Percentiles rank a stretch among this genome's conserved stretches.
These are phyloP conservation scores for Lophura nycthemera DNA, from an alignment of 2,113 vertebrate genomes.

Conservation along the genomic window DNA sequence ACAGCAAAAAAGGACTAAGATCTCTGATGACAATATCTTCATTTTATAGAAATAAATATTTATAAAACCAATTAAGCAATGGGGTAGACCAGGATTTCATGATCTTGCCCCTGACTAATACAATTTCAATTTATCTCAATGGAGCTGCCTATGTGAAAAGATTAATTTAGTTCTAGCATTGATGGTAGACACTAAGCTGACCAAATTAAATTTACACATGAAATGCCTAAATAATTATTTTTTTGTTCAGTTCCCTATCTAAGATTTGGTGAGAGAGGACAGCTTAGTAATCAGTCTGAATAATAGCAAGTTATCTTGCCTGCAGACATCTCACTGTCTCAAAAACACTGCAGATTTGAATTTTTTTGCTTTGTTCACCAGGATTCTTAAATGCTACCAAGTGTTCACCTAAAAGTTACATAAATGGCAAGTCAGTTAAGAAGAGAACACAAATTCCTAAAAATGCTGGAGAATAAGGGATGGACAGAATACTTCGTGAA, in stretches of 20 bases:
- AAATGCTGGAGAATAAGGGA: background rate
- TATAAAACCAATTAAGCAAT: background rate
- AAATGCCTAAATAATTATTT: background rate
- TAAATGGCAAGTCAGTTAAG: slow-evolving; percentile 18
- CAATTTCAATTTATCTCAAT: slow-evolving; percentile 15
- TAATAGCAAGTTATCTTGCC: background rate
- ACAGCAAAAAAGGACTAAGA: background rate
- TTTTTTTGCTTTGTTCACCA: slow-evolving; percentile 3
- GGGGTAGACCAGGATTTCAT: background rate
- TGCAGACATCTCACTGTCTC: background rate
- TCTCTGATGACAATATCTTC: background rate
- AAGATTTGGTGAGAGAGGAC: background rate
- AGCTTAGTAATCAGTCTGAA: background rate
- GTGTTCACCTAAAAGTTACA: background rate
- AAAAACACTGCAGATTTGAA: background rate
- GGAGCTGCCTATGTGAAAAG: slow-evolving; percentile 1
- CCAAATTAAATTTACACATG: background rate
- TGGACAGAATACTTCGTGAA: background rate
- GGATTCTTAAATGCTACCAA: background rate
- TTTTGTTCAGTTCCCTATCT: background rate
- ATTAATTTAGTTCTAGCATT: background rate
- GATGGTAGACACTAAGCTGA: background rate
- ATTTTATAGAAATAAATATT: slow-evolving; percentile 27
- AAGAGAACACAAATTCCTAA: background rate
- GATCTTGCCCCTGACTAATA: background rate